Evolutionary conservation across 1,140 invertebrate genomes (phyloP).

Genomic region (Leptoteleia sp.): DNA sequence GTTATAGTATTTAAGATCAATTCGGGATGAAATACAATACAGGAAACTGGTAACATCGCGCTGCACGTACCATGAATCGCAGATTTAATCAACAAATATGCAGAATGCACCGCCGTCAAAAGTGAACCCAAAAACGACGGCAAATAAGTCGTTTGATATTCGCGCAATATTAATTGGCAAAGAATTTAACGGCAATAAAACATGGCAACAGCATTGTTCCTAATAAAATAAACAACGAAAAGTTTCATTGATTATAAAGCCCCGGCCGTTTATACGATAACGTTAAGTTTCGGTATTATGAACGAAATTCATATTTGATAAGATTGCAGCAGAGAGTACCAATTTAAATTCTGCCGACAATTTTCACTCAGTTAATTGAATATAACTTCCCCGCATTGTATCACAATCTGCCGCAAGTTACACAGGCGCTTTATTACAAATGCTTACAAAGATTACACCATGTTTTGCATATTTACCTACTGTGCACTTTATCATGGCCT

Average conservation of each 20-base stretch:
- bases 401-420: slow-evolving; percentile 49
- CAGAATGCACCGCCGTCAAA: neutral
- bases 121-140: neutral
- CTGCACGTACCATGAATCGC: neutral
- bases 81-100: slow-evolving; percentile 5
- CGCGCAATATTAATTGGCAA: too few species aligned
- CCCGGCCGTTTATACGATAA: slow-evolving; percentile 12
- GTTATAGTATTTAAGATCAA: slow-evolving; percentile 18
- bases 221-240: slow-evolving; percentile 16
- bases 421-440: slow-evolving; percentile 48
- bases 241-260: slow-evolving; percentile 37
- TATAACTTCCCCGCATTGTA: slow-evolving; percentile 58
- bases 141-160: neutral
- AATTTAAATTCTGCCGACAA: slow-evolving; percentile 59
- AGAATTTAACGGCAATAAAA: too few species aligned
- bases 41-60: neutral
- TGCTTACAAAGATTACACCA: slow-evolving; percentile 60
- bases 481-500: slow-evolving; percentile 14
- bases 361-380: slow-evolving; percentile 61
- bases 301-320: slow-evolving; percentile 58
- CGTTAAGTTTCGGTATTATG: slow-evolving; percentile 24
- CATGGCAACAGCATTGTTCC: too few species aligned
- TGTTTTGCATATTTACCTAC: slow-evolving; percentile 56
- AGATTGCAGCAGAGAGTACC: slow-evolving; percentile 39
- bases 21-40: slow-evolving; percentile 22